phyloP scores from a whole-genome alignment of 2,113 vertebrate genomes.

The Suricata suricatta region DNA sequence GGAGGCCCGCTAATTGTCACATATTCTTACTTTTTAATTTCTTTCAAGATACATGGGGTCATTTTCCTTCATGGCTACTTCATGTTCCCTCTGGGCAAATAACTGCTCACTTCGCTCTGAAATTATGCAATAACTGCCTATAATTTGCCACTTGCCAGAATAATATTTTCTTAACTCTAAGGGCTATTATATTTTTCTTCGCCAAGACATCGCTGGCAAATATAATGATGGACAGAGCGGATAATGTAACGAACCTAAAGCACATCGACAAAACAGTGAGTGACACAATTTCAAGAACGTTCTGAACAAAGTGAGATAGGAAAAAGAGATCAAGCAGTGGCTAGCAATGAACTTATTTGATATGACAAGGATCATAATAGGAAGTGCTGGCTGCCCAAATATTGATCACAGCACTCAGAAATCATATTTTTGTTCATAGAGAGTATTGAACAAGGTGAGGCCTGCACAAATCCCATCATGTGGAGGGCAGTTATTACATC shows the following conservation, averaged over 20 bases:
- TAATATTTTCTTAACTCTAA: slow-evolving; percentile 75
- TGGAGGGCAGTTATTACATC: neutral
- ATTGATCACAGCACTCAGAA: slow-evolving; percentile 47
- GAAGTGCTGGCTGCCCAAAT: slow-evolving; percentile 3
- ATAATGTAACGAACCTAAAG: neutral
- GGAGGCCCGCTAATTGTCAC: slow-evolving; percentile 51
- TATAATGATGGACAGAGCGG: neutral
- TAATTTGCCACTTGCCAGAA: slow-evolving; percentile 72
- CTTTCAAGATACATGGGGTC: slow-evolving; percentile 74
- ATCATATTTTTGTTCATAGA: slow-evolving; percentile 10
- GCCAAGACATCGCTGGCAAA: neutral
- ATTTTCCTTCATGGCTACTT: slow-evolving; percentile 77
- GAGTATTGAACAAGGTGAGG: slow-evolving; percentile 1
- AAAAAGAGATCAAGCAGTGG: neutral
- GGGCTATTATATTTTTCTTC: slow-evolving; percentile 46
- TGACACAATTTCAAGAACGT: slow-evolving; percentile 1
- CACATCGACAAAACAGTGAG: slow-evolving; percentile 20
- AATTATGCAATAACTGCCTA: slow-evolving; percentile 68
- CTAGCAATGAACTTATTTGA: neutral
- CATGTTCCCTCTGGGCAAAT: slow-evolving; percentile 75
- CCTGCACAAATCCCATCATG: slow-evolving; percentile 21
- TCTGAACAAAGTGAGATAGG: neutral
- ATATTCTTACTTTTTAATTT: slow-evolving; percentile 71
- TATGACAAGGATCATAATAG: neutral
- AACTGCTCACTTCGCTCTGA: slow-evolving; percentile 61